phyloP scores from a whole-genome alignment of 2,113 vertebrate species.

The Tenrec ecaudatus region DNA sequence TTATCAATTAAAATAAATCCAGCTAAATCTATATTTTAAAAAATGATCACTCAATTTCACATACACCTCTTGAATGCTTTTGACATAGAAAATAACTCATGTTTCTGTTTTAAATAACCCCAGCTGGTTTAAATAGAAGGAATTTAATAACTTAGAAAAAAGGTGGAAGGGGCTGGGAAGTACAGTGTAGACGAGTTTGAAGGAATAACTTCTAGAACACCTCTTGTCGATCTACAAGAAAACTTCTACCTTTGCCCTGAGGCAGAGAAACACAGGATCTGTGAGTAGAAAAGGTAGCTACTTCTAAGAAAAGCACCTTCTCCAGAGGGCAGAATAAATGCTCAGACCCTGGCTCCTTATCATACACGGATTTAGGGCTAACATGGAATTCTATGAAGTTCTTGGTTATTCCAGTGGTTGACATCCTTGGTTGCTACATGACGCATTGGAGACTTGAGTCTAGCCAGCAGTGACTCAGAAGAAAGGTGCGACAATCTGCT shows the following conservation, averaged over 20 bases:
- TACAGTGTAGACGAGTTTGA: not conserved
- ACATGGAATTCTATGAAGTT: not conserved
- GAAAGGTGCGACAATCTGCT: not conserved
- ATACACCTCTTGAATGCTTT: no score
- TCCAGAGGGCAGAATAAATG: not conserved
- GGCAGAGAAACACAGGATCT: rapidly evolving
- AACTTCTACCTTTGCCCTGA: not conserved
- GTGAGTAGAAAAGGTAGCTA: rapidly evolving
- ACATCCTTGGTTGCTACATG: not conserved
- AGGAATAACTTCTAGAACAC: not conserved
- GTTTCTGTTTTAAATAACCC: not conserved
- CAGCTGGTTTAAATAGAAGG: not conserved
- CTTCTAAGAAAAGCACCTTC: not conserved
- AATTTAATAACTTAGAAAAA: not conserved
- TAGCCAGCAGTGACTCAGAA: not conserved
- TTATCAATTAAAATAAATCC: no score
- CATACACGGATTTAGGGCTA: not conserved
- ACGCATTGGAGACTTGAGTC: not conserved
- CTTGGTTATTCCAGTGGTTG: not conserved
- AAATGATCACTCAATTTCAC: no score
- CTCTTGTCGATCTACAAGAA: not conserved
- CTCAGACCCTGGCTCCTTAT: no score
- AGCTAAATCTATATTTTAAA: no score
- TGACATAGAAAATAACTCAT: not conserved
- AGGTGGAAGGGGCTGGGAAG: not conserved